phyloP scores from a whole-genome alignment of 2,113 vertebrate species.

The Pimephales promelas region DNA sequence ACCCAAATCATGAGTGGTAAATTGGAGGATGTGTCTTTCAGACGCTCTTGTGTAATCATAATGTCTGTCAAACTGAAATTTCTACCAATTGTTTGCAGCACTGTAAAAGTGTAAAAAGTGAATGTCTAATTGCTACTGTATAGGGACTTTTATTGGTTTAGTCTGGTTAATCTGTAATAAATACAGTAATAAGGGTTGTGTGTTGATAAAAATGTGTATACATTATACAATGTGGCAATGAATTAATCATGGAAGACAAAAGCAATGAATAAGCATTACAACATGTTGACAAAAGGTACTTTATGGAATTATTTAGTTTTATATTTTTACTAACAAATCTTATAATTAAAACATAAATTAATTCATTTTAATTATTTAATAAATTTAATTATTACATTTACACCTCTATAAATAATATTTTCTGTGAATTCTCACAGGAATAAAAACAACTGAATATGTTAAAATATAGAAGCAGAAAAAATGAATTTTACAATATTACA shows the following conservation, averaged over 20 bases:
- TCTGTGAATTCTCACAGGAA: background rate
- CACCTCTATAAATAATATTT: background rate
- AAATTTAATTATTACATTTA: background rate
- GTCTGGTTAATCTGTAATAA: background rate
- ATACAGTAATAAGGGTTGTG: background rate
- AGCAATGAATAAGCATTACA: background rate
- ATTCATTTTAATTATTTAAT: background rate
- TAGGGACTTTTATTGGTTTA: background rate
- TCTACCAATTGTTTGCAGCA: background rate
- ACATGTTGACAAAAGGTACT: background rate
- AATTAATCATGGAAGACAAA: background rate
- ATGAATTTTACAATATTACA: background rate
- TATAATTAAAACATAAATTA: no score
- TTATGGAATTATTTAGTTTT: background rate
- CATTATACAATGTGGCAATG: background rate
- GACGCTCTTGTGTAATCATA: background rate
- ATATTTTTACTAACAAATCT: no score
- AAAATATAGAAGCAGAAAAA: background rate
- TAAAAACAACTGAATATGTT: background rate
- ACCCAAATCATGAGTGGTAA: slow-evolving; percentile 12
- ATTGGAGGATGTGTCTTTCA: slow-evolving; percentile 1
- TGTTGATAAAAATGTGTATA: background rate
- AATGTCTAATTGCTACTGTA: background rate
- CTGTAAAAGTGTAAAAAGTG: background rate
- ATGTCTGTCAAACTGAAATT: background rate